Base-by-base conservation (phyloP, 1,140 invertebrate species). In the Drosophila kanapiae region DNA sequence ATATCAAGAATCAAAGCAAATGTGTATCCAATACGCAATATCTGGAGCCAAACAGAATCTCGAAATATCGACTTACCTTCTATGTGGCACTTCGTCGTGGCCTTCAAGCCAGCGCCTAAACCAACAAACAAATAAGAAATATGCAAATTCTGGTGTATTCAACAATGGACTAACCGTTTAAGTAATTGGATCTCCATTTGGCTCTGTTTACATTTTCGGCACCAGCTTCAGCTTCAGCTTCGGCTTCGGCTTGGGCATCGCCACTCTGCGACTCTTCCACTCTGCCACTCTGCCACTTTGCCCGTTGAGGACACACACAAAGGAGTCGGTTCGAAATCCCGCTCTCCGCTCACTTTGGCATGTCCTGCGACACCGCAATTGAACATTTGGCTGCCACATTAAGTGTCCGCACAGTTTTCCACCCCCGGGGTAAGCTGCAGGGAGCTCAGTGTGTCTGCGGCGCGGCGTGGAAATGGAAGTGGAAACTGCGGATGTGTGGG, bases 141-240 rank as follows among this genome's bases (percentile, higher is more conserved):
- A 77, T 77, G 90, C 84, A 91, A 91, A 91, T 91, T 86, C 75
- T 56, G 78, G 71, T 81, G 82, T 77, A 78, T 79, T 75, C 58
- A 83, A 91, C 90, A 91, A 91, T 83, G 82, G 88, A 61, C 75
- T 80, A 86, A 91, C 87, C 88, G 82, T 92, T 92, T 92, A 92
- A 92, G 91, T 92, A 92, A 92, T 92, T 92, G 91, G 82, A 86
- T 91, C 77, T 92, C 80, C 76, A 91, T 92, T 92, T 92, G 84
- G 75, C 61, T 75, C 82, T 92, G 83, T 92, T 92, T 92, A 91
- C 78, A 91, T 76, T 86, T 74, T 65, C 67, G 74, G 62, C 62
- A 65, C 62, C 62, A 64, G 63, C 77, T 70, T 68, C 64, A 56
- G 51, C 51, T 14, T 37, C 33, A 37, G 51, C 33, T 37, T 18